Evolutionary conservation across 2,888 invertebrate species (phyloP), one percentile per base, ranked within the genome.

Genomic region (Dyspetes luteomarginatus): DNA sequence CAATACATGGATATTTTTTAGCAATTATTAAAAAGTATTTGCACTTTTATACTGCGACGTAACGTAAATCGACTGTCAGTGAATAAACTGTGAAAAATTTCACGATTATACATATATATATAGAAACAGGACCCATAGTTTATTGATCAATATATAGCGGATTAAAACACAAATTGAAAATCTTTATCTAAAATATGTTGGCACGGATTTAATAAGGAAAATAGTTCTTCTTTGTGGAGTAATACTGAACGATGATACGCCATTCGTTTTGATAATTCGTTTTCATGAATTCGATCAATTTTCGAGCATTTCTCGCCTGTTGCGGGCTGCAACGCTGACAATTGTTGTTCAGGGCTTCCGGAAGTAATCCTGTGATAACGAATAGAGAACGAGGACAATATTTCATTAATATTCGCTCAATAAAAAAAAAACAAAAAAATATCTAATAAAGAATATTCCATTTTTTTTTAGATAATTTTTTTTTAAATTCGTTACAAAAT

Each of bases 301-400:
- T 92, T 45, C 91, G 91, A 2, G 94, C 94, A 86, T 93, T 93
- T 12, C 91, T 89, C 2, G 92, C 90, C 85, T 94, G 93, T 78
- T 92, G 91, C 0, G 92, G 89, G 45, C 92, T 93, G 85, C 94
- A 94, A 24, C 92, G 90, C 60, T 92, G 87, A 85, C 94, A 94
- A 80, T 93, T 92, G 65, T 93, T 92, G 62, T 93, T 91, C 68
- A 94, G 91, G 36, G 94, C 94, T 89, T 94, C 94, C 1, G 94
- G 94, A 4, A 94, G 89, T 19, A 94, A 92, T 86, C 90, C 94
- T 94, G 88, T 77, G 92, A 92, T 71, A 58, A 71, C 67, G 9
- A 15, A 17, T 26, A 1, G 50, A 30, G 5, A 43, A 17, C n/a
- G 82, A 74, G 24, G 43, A 64, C 52, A 55, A 15, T 58, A 43